A percentile compares a stretch with the other conserved stretches of the same genome.
Conservation (phyloP, 2,797 vertebrate species). For the Phataginus tricuspis region DNA sequence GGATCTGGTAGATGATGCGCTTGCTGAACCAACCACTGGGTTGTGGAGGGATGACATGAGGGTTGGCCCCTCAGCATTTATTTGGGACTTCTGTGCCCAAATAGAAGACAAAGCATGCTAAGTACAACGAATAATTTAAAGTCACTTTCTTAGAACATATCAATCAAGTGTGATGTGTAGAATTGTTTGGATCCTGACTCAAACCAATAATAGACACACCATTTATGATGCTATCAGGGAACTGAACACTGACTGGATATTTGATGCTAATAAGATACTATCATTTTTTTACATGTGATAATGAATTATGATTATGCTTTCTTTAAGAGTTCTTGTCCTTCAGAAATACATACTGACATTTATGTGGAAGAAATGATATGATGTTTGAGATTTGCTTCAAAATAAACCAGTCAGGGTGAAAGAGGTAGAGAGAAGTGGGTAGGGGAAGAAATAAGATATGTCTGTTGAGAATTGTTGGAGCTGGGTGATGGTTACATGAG, state of each 20-base stretch:
- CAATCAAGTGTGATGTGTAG: not conserved
- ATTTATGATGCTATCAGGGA: not conserved
- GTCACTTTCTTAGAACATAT: not conserved
- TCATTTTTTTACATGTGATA: not conserved
- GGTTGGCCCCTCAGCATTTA: not conserved
- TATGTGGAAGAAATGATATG: not conserved
- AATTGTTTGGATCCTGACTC: not conserved
- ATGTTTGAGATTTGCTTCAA: not conserved
- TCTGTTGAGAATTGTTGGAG: not conserved
- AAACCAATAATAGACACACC: not conserved
- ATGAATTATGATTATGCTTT: not conserved
- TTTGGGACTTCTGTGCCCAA: not conserved
- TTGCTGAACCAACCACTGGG: not conserved
- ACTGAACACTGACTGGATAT: not conserved
- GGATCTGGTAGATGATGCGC: not conserved
- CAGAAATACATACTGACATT: not conserved
- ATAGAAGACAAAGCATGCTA: conserved; percentile 17
- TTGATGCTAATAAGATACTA: not conserved
- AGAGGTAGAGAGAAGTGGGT: not conserved
- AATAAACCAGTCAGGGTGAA: not conserved
- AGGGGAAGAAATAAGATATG: not conserved
- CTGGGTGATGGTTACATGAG: not conserved
- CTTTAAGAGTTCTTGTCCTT: not conserved
- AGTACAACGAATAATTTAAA: not conserved
- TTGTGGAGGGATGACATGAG: not conserved